Evolutionary conservation across 2,113 vertebrate genomes (phyloP).

Genomic region (Istiophorus platypterus): DNA sequence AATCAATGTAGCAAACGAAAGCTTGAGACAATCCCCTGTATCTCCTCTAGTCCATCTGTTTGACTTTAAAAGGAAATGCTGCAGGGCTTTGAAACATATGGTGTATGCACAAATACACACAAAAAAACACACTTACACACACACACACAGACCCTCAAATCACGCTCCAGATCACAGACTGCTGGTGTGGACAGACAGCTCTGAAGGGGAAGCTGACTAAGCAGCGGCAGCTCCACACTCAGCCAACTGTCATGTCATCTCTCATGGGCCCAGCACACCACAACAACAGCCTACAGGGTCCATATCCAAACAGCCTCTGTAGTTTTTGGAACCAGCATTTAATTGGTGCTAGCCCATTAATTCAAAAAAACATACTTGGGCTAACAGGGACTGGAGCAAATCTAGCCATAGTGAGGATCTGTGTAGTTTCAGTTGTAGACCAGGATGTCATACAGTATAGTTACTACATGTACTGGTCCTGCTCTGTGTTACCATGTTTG

Average conservation of each 20-base stretch:
- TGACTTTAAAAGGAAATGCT: constrained; percentile 60
- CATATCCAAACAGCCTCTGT: constrained; percentile 20
- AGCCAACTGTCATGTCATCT: constrained; percentile 62
- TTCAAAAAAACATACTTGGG: constrained; percentile 7
- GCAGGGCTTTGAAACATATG: constrained; percentile 66
- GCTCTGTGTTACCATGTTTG: constrained; percentile 9
- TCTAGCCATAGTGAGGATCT: background rate
- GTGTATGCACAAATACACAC: constrained; percentile 14
- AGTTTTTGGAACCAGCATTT: background rate
- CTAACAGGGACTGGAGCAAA: background rate
- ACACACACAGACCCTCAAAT: background rate
- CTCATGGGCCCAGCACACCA: constrained; percentile 33
- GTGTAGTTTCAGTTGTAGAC: background rate
- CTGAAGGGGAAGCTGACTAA: constrained; percentile 71
- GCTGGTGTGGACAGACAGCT: constrained; percentile 64
- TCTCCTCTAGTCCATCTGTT: constrained; percentile 68
- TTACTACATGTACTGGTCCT: background rate
- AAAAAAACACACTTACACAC: background rate
- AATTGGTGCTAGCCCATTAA: background rate
- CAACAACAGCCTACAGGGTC: constrained; percentile 38
- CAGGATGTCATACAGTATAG: background rate
- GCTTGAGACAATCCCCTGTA: constrained; percentile 45
- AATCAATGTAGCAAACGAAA: constrained; percentile 39
- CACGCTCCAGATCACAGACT: constrained; percentile 38
- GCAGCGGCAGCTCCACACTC: constrained; percentile 62